Conservation (phyloP, 53 echinoderm and acorn worm species). For the Holothuria leucospilota region DNA sequence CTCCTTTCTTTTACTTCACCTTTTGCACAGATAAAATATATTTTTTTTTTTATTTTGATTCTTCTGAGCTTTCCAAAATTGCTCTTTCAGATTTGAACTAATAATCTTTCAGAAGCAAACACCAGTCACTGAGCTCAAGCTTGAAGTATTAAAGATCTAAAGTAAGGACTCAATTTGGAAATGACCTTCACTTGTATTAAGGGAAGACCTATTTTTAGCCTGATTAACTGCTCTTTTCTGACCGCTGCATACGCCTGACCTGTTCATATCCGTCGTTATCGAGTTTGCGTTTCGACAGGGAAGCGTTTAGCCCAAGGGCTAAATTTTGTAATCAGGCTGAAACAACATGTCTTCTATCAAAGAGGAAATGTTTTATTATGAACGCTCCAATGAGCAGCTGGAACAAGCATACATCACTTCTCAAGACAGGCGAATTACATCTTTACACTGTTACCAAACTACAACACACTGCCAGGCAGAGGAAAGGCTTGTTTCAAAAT, state of each 20-base stretch:
- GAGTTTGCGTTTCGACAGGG: not conserved
- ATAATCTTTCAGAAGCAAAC: no score
- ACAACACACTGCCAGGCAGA: no score
- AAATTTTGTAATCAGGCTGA: conserved; percentile 7
- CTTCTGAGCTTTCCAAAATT: no score
- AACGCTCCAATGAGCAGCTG: not conserved
- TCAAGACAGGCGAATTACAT: no score
- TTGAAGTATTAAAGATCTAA: no score
- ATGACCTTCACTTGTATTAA: not conserved
- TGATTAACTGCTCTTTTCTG: not conserved
- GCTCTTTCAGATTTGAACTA: no score
- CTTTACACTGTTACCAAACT: no score
- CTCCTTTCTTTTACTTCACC: no score
- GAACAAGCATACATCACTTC: not conserved
- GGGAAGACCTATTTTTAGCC: conserved; percentile 7
- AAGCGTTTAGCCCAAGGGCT: conserved; percentile 9
- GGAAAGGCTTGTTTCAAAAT: no score
- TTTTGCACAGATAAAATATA: no score
- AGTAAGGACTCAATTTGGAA: not conserved
- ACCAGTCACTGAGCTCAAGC: no score
- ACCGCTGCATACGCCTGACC: conserved; percentile 23
- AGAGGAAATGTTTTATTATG: conserved; percentile 17
- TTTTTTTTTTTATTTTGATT: no score
- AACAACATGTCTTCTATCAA: not conserved
- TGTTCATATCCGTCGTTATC: not conserved